Conservation (phyloP, 2,797 vertebrate genomes). For the Epinephelus coioides region DNA sequence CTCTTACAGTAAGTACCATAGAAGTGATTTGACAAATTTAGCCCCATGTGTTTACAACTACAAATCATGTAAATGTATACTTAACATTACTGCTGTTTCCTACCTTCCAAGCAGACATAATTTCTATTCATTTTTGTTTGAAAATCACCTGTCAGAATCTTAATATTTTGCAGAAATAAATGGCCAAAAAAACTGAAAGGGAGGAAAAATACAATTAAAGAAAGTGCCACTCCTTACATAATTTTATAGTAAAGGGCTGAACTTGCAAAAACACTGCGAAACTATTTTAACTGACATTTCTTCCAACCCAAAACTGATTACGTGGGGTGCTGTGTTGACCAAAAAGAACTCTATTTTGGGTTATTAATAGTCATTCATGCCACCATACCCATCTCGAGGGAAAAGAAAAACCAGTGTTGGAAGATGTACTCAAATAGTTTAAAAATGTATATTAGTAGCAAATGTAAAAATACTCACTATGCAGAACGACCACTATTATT, state of each 20-base stretch:
- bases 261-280: neutral
- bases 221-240: neutral
- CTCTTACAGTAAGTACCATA: neutral
- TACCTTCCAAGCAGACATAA: neutral
- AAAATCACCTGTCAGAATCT: too few relatives aligned
- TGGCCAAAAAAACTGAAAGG: too few relatives aligned
- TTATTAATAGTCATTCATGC: neutral
- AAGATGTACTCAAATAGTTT: too few relatives aligned
- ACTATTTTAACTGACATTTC: too few relatives aligned
- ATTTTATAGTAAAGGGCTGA: neutral
- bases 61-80: neutral
- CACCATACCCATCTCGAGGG: neutral
- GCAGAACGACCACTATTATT: too few relatives aligned
- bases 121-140: too few relatives aligned
- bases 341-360: neutral
- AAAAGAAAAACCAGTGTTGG: neutral
- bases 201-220: neutral
- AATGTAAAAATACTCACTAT: too few relatives aligned
- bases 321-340: too few relatives aligned
- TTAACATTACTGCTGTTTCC: neutral
- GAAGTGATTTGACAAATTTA: neutral
- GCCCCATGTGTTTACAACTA: neutral
- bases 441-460: too few relatives aligned
- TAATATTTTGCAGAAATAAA: too few relatives aligned
- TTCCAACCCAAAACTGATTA: neutral